Base-by-base conservation (phyloP, 2,113 vertebrate species). In the Triplophysa dalaica region DNA sequence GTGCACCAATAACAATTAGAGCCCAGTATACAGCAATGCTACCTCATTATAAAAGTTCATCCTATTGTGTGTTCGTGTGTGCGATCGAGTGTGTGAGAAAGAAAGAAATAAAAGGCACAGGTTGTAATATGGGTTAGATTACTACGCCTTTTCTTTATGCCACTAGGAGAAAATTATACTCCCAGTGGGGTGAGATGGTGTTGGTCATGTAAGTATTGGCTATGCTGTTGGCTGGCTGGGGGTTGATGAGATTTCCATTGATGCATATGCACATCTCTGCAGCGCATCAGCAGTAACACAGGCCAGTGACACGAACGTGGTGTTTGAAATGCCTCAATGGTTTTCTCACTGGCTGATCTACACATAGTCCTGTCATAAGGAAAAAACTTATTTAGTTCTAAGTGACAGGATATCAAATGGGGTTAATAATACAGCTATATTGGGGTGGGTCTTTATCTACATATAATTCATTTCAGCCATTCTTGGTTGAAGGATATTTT, bases 381-480 rank as follows among this genome's bases (percentile, higher is more conserved):
- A 58, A 21, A 21, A 24, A 60, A 72, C 65, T 19, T 54, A 56
- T 50, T 45, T 66, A 50, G 58, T 80, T 54, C 81, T 90, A 89
- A 89, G 87, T 83, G 87, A 92, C 88, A 87, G 88, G 83, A 83
- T 82, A 79, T 66, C 73, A 86, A 88, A 90, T 88, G 87, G 82
- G 80, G 85, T 87, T 90, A 91, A 93, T 89, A 87, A 88, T 75
- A 77, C 19, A 33, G 60, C 24, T n/a, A 54, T 50, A 43, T 24
- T 9, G 22, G 60, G n/a, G 74, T 43, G 22, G 1, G 0, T 5
- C 16, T 48, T n/a, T n/a, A 3, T n/a, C 6, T 22, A 45, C 8
- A 62, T 63, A 24, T 29, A 21, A 13, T 63, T 22, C 26, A 29
- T 38, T 60, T 67, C 4, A 10, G 22, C 50, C 6, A n/a, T 62